Base-by-base conservation (phyloP, 2,888 invertebrate species). In the Lasioglossum lativentre region DNA sequence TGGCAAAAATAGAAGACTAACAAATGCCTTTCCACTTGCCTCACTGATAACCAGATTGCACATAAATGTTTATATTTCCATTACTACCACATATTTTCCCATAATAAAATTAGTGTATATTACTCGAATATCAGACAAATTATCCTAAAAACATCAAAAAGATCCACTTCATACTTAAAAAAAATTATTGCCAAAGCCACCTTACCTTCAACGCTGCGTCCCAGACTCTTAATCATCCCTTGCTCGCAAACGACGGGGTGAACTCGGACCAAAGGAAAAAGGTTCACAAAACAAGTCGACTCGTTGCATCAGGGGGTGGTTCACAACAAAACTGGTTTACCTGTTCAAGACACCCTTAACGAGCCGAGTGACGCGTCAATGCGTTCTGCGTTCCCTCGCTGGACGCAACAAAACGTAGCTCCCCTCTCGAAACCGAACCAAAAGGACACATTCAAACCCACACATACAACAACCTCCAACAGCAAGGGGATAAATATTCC, bases 211-310 rank as follows among this genome's bases (percentile, higher is more conserved):
- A 56, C 1, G 12, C 8, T n/a, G 1, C n/a, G 10, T 10, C 56
- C 10, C 45, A 45, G 45, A 16, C 45, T 16, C 23, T 56, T n/a
- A n/a, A 56, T n/a, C n/a, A 56, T n/a, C n/a, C 12, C 56, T n/a
- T 10, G 56, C n/a, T 56, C n/a, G n/a, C n/a, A n/a, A 56, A 56
- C 56, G 10, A n/a, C n/a, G 4, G 12, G 10, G 56, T n/a, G n/a
- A 56, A n/a, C n/a, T n/a, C n/a, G n/a, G 56, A n/a, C 56, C 56
- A 56, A 56, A 56, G n/a, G 56, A n/a, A 56, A n/a, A 56, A 56
- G 12, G 12, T 56, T 3, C 12, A 56, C 56, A 56, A 12, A 56
- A 56, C 56, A 56, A 56, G 56, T 56, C 56, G 56, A 56, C 56
- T 56, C n/a, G n/a, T 56, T 56, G n/a, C 56, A 56, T 56, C 56